These are phyloP conservation scores for Spodoptera litura DNA, from an alignment of 1,140 invertebrate species.

Conservation along the genomic window DNA sequence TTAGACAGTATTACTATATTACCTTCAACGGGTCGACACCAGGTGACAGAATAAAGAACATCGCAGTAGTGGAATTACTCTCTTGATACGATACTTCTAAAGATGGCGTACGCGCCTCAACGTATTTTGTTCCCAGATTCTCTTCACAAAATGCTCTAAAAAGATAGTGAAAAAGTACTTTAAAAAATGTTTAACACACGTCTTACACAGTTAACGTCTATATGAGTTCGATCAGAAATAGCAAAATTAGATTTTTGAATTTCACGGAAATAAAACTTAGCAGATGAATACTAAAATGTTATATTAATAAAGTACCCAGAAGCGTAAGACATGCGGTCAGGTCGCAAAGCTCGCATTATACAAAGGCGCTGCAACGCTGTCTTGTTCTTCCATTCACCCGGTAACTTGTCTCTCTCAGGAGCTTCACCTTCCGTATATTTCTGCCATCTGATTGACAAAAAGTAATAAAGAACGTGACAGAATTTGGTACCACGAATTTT, in stretches of 20 bases:
- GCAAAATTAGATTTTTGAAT: no score
- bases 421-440: slow-evolving; percentile 96
- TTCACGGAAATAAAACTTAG: no score
- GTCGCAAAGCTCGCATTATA: slow-evolving; percentile 95
- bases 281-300: no score
- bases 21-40: slow-evolving; percentile 93
- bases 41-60: slow-evolving; percentile 98
- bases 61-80: slow-evolving; percentile 93
- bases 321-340: slow-evolving; percentile 96
- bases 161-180: slow-evolving; percentile 78
- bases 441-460: slow-evolving; percentile 88
- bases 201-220: neutral
- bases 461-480: no score
- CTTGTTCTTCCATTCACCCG: slow-evolving; percentile 98
- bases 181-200: neutral
- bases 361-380: slow-evolving; percentile 94
- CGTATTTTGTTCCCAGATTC: slow-evolving; percentile 94
- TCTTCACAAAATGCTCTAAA: slow-evolving; percentile 90
- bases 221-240: no score
- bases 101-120: slow-evolving; percentile 91
- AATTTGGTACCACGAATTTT: no score
- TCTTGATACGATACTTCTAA: slow-evolving; percentile 96
- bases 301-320: slow-evolving; percentile 66
- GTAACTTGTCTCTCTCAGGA: slow-evolving; percentile 97
- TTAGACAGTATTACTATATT: neutral